Base-by-base conservation (phyloP, 1,140 invertebrate genomes). In the Cotesia vestalis region DNA sequence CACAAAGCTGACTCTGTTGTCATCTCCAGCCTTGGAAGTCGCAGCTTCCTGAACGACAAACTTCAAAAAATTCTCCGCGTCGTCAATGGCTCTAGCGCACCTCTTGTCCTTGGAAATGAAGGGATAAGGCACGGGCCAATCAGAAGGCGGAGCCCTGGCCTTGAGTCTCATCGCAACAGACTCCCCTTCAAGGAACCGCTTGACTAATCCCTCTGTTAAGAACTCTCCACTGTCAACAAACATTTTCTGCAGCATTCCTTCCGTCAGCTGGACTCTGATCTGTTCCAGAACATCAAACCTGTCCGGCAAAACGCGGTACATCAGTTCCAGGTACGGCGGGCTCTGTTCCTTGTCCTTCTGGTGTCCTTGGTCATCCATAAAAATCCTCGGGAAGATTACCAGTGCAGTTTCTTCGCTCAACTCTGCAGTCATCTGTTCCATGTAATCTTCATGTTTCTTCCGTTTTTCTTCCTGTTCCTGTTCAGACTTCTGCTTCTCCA, bases 361-460 rank as follows among this genome's bases (percentile, higher is more conserved):
- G 4, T 76, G 67, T 0, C 78, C 78, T 8, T 78, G 70, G 14
- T 82, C 78, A 60, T 82, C 77, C 1, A 75, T 59, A 69, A 85
- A 83, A 0, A 83, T 70, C 81, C 81, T 83, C 1, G 84, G 83
- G 36, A 78, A 82, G n/a, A 84, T 61, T 6, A 85, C 35, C 27
- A 85, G 46, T 0, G 76, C 75, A 0, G 81, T 84, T 20, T 81
- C 73, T 68, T 85, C 84, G 64, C 78, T 78, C 20, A 85, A 69
- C 53, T 84, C 82, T 55, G 74, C 63, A 76, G 79, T 78, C 80
- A 84, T 83, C 52, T 83, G 79, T 4, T 69, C 70, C 53, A 84
- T 40, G 66, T 78, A 84, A 6, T 63, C 74, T 71, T 84, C 79
- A 69, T 84, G 78, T 66, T 78, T 82, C n/a, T 70, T 69, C 53